Percentiles rank a stretch among this genome's conserved stretches.
Conservation (phyloP, 2,113 vertebrate species). For the Carlito syrichta region DNA sequence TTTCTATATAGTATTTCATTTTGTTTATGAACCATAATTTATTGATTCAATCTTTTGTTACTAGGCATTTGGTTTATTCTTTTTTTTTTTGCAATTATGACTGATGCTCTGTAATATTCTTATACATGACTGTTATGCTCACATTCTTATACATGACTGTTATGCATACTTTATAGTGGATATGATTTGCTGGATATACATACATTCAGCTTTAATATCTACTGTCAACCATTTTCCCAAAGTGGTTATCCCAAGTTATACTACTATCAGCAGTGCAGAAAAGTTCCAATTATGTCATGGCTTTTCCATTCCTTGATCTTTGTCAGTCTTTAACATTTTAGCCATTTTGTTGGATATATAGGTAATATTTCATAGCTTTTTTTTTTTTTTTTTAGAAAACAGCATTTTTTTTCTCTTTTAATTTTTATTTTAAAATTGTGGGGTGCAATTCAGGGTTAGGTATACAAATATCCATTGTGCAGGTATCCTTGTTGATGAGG, state of each 20-base stretch:
- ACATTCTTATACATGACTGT: not conserved
- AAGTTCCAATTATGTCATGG: not conserved
- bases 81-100: too few relatives aligned
- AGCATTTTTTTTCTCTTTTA: too few relatives aligned
- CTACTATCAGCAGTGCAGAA: not conserved
- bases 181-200: not conserved
- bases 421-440: too few relatives aligned
- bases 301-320: not conserved
- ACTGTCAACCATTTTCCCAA: not conserved
- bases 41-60: not conserved
- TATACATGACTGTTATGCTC: not conserved
- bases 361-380: not conserved
- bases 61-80: not conserved
- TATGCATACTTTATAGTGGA: not conserved
- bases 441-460: too few relatives aligned
- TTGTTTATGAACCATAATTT: not conserved
- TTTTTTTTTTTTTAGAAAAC: too few relatives aligned
- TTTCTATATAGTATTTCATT: not conserved
- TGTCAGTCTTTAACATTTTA: not conserved
- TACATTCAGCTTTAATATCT: not conserved
- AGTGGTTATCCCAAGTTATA: not conserved
- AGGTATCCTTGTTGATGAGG: too few relatives aligned
- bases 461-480: too few relatives aligned
- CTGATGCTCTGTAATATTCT: not conserved
- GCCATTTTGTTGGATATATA: not conserved